Conservation (phyloP, 2,113 vertebrate species). For the Candoia aspera region DNA sequence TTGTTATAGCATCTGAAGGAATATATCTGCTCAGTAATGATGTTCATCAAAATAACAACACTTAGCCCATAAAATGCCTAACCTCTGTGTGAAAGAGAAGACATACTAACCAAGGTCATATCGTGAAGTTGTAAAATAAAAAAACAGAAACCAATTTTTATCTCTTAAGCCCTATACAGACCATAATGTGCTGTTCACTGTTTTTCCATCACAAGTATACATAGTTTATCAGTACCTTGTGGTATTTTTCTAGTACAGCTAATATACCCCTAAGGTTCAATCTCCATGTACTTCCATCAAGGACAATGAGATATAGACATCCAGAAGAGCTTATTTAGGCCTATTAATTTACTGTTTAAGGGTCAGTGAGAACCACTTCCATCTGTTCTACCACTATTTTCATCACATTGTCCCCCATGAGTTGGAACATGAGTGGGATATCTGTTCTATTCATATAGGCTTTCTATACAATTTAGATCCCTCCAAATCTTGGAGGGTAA, state of each 20-base stretch:
- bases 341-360: background rate
- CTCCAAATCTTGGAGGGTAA: too few species aligned
- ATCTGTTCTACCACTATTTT: background rate
- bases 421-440: background rate
- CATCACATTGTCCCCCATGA: background rate
- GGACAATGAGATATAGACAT: background rate
- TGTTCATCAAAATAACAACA: background rate
- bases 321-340: background rate
- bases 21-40: constrained; percentile 12
- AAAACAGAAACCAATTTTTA: background rate
- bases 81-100: constrained; percentile 12
- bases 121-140: background rate
- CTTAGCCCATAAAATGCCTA: background rate
- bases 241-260: background rate
- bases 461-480: too few species aligned
- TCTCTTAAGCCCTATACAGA: background rate
- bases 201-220: background rate
- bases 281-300: background rate
- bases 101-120: background rate
- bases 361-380: background rate
- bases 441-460: too few species aligned
- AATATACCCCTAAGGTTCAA: background rate
- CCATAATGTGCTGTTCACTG: background rate
- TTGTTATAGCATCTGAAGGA: background rate
- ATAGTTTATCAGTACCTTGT: background rate